Evolutionary conservation across 2,888 invertebrate species (phyloP).

Genomic region (Drosophila histrio): DNA sequence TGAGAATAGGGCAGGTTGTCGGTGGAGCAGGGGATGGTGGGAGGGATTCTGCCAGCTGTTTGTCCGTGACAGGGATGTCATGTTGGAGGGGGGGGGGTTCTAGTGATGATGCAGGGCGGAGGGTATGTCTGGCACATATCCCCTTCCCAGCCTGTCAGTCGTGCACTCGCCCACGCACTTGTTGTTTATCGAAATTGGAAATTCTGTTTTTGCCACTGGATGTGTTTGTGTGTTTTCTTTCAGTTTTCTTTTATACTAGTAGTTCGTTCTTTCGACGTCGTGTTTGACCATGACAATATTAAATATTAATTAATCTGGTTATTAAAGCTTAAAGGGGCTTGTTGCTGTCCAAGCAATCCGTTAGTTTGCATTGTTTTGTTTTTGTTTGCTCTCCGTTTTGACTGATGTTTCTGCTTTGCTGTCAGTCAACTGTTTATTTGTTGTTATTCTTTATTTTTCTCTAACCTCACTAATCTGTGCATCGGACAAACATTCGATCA

Average conservation of each 20-base stretch:
- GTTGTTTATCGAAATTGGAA: conserved; percentile 45
- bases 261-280: conserved; percentile 48
- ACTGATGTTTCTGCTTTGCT: conserved; percentile 33
- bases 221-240: conserved; percentile 31
- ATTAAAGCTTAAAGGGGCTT: conserved; percentile 48
- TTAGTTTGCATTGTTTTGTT: conserved; percentile 14
- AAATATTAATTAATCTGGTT: conserved; percentile 75
- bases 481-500: conserved; percentile 2
- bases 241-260: conserved; percentile 51
- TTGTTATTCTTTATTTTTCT: conserved; percentile 14
- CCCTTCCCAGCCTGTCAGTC: conserved; percentile 32
- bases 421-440: conserved; percentile 43
- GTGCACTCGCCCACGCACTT: conserved; percentile 63
- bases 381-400: conserved; percentile 16
- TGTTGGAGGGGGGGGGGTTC: neutral
- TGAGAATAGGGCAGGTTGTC: conserved; percentile 30
- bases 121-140: conserved; percentile 4
- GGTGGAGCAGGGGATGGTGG: neutral
- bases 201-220: conserved; percentile 23
- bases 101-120: neutral
- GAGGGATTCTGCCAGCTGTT: conserved; percentile 35
- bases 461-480: conserved; percentile 66
- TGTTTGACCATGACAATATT: conserved; percentile 75
- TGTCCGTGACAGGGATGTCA: conserved; percentile 39
- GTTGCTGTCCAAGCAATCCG: conserved; percentile 23